Evolutionary conservation across 2,797 vertebrate genomes (phyloP).

Genomic region (Coregonus ussuriensis): DNA sequence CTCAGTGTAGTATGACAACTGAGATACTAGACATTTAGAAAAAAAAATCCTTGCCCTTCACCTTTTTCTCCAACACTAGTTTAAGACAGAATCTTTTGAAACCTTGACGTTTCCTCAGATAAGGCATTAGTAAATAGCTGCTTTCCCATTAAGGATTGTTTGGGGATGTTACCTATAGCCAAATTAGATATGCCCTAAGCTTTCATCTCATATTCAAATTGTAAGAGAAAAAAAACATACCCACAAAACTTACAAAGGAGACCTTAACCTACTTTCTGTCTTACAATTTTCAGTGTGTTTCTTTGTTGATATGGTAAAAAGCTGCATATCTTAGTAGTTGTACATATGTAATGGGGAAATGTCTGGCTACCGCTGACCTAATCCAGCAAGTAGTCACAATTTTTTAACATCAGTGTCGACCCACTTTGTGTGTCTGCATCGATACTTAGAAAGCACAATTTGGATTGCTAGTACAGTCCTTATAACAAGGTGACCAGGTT

Average conservation of each 20-base stretch:
- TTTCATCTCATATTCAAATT: conserved; percentile 26
- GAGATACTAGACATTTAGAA: too few species aligned
- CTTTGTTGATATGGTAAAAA: conserved; percentile 33
- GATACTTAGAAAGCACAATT: conserved; percentile 71
- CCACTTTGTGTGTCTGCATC: conserved; percentile 56
- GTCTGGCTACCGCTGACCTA: conserved; percentile 62
- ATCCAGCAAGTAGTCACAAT: conserved; percentile 58
- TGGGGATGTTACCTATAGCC: conserved; percentile 10
- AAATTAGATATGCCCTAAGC: conserved; percentile 20
- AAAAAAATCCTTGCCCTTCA: too few species aligned
- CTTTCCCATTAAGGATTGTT: neutral
- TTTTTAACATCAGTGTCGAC: conserved; percentile 46
- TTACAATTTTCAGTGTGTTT: conserved; percentile 56
- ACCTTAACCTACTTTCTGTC: conserved; percentile 73
- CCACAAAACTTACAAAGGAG: conserved; percentile 59
- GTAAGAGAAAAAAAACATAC: conserved; percentile 31
- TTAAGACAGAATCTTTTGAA: conserved; percentile 21
- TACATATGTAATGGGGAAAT: conserved; percentile 59
- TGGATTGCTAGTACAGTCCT: conserved; percentile 57
- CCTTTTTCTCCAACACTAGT: neutral
- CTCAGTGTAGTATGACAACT: conserved; percentile 28
- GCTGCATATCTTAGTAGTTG: conserved; percentile 57
- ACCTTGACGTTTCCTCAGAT: neutral
- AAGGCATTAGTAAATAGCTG: conserved; percentile 26
- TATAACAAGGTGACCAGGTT: conserved; percentile 37